These are phyloP conservation scores for Champsocephalus esox DNA, from an alignment of 2,797 vertebrate genomes.

Conservation along the genomic window DNA sequence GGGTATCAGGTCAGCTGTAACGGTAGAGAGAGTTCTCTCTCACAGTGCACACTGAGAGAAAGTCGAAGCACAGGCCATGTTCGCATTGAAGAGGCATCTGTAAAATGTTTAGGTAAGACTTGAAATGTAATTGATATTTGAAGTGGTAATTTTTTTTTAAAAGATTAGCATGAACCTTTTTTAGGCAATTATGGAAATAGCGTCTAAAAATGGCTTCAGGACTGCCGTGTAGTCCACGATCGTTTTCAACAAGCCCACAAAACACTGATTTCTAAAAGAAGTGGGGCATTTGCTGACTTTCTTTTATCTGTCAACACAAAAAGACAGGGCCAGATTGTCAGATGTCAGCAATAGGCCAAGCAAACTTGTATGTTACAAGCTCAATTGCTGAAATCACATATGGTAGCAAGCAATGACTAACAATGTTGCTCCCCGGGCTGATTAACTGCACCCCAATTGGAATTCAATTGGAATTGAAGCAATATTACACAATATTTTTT, in stretches of 20 bases:
- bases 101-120: conserved; percentile 69
- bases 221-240: too few relatives aligned
- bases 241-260: too few relatives aligned
- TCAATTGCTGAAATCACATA: not conserved
- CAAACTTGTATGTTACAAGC: too few relatives aligned
- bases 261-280: not conserved
- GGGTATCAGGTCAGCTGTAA: conserved; percentile 58
- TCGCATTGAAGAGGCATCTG: conserved; percentile 43
- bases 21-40: conserved; percentile 58
- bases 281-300: not conserved
- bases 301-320: not conserved
- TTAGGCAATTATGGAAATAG: too few relatives aligned
- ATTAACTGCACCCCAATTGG: not conserved
- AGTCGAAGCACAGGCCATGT: not conserved
- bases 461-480: not conserved
- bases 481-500: not conserved
- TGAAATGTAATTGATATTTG: not conserved
- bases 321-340: not conserved
- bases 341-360: not conserved
- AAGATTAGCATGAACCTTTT: too few relatives aligned
- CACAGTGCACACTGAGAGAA: conserved; percentile 53
- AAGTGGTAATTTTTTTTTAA: not conserved
- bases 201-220: too few relatives aligned
- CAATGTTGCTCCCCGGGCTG: not conserved
- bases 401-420: not conserved